Evolutionary conservation across 23 tunicate genomes (phyloP).

Genomic region (Ascidia mentula): DNA sequence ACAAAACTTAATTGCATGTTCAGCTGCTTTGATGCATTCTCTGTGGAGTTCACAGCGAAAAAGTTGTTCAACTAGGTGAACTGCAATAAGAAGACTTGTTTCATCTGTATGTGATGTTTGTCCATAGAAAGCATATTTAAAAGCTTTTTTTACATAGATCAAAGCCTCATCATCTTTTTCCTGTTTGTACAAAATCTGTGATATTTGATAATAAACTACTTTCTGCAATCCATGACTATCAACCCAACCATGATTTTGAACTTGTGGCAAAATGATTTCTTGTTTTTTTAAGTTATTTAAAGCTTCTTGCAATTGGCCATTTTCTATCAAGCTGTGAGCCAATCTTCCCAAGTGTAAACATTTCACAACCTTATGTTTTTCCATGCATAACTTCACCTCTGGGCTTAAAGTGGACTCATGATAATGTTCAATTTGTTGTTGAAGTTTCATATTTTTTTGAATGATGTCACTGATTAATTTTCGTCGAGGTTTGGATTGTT

Average conservation of each 20-base stretch:
- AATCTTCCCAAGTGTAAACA: not conserved
- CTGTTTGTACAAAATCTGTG: too few relatives aligned
- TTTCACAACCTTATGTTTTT: not conserved
- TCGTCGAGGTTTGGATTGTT: not conserved
- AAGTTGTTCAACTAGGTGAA: not conserved
- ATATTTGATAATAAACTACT: too few relatives aligned
- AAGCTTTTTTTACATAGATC: not conserved
- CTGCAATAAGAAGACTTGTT: not conserved
- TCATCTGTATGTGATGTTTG: not conserved
- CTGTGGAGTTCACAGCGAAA: not conserved
- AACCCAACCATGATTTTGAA: too few relatives aligned
- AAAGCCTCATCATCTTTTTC: not conserved
- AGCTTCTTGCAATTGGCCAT: too few relatives aligned
- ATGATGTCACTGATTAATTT: not conserved
- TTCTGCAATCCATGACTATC: too few relatives aligned
- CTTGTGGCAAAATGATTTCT: too few relatives aligned
- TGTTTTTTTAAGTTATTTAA: too few relatives aligned
- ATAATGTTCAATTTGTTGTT: not conserved
- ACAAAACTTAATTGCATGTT: not conserved
- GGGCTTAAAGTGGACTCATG: not conserved
- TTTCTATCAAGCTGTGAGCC: not conserved
- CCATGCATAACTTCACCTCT: not conserved
- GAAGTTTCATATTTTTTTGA: too few relatives aligned
- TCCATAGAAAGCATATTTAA: not conserved
- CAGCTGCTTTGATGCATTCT: not conserved